Base-by-base conservation (phyloP, 2,113 vertebrate species). In the Castor canadensis region DNA sequence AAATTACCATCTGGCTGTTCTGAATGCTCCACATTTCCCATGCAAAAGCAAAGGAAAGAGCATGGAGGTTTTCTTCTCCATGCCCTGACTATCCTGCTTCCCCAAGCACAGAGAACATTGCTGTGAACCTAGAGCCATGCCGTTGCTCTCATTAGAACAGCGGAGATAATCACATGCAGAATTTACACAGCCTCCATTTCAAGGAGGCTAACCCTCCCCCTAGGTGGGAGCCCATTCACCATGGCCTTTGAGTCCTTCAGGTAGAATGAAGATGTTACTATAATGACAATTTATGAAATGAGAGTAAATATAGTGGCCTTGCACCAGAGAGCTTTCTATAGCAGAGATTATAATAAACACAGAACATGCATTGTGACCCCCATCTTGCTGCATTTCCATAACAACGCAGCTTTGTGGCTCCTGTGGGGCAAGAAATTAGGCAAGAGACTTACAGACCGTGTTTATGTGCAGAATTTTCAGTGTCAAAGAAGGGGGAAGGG, bases 291-390 rank as follows among this genome's bases (percentile, higher is more conserved):
- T 96, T 98, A 96, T 89, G 95, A 98, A 98, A 98, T 97, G 97
- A 98, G 98, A 98, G 98, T 98, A 98, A 98, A 98, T 98, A 97
- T 92, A 97, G 94, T 97, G 98, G 97, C 98, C 98, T 98, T 98
- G 98, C 97, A 96, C 97, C 93, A n/a, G 93, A 98, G 98, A 95
- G 94, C 83, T 92, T 96, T 98, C 97, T 96, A 95, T 75, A 98
- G 98, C 96, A 93, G 91, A 89, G 92, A 94, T 93, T 90, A 95
- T 98, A 98, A 98, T 98, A 98, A 98, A 98, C 98, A 98, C 97
- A 98, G 82, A 79, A 98, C 97, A 93, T 93, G 96, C 95, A 93
- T 93, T 84, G 94, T 97, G 91, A 96, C 91, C 91, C 95, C 94
- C 91, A 89, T 93, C 97, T 91, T 95, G 79, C 97, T 97, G 93